phyloP scores from a whole-genome alignment of 2,888 invertebrate genomes.

The Spisula solida region DNA sequence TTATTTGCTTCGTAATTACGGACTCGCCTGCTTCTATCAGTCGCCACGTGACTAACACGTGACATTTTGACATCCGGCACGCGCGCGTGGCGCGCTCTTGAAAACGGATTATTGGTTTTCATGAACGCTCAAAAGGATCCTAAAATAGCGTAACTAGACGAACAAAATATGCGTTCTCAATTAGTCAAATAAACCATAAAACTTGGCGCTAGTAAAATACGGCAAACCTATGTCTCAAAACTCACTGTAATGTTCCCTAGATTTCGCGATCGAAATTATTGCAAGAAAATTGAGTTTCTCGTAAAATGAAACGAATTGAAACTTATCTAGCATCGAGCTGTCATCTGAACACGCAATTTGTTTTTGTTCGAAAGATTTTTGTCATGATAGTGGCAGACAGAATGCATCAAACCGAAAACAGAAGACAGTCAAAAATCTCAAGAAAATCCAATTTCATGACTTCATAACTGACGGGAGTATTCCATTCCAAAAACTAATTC shows the following conservation, averaged over 20 bases:
- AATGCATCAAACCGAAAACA: background rate
- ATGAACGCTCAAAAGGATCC: constrained; percentile 64
- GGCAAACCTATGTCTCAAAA: background rate
- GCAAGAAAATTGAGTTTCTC: constrained; percentile 28
- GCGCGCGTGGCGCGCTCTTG: constrained; percentile 56
- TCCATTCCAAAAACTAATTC: background rate
- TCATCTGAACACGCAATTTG: constrained; percentile 26
- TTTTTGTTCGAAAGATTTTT: constrained; percentile 11
- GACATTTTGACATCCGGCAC: constrained; percentile 67
- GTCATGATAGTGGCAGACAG: background rate
- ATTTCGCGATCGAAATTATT: constrained; percentile 16
- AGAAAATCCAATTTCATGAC: background rate
- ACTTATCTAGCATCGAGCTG: constrained; percentile 27
- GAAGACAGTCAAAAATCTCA: background rate
- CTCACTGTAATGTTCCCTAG: background rate
- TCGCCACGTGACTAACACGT: constrained; percentile 66
- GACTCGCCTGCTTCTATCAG: constrained; percentile 67
- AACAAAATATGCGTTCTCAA: constrained; percentile 47
- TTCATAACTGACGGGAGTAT: background rate
- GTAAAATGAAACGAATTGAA: constrained; percentile 23
- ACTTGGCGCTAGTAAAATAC: background rate
- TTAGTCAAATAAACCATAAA: constrained; percentile 38
- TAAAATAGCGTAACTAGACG: constrained; percentile 63
- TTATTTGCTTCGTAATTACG: constrained; percentile 70
- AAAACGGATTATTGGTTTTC: constrained; percentile 72